Conservation (phyloP, 2,797 vertebrate species). For the Rhinatrema bivittatum region DNA sequence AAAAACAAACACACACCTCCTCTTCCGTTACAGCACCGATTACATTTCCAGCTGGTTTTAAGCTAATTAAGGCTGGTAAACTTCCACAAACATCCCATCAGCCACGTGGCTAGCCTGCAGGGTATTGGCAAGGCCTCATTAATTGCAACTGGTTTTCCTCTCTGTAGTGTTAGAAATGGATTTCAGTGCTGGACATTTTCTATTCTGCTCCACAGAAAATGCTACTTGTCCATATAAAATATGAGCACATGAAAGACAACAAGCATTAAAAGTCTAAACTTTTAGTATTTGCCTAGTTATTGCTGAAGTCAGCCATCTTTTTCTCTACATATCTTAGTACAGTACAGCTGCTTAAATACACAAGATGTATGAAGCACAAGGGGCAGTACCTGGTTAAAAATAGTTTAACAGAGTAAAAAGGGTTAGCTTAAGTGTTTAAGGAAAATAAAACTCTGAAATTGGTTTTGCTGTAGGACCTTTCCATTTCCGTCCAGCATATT, state of each 20-base stretch:
- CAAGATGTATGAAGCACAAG: constrained; percentile 60
- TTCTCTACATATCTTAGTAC: constrained; percentile 72
- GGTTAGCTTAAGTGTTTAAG: no score
- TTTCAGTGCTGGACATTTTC: constrained; percentile 48
- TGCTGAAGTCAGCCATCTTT: constrained; percentile 69
- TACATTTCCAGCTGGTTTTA: no score
- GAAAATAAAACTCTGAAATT: constrained; percentile 57
- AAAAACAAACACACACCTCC: no score
- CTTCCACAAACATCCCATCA: no score
- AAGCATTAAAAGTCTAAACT: constrained; percentile 55
- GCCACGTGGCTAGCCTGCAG: constrained; percentile 32
- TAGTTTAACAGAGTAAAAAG: no score
- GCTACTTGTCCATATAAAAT: constrained; percentile 55
- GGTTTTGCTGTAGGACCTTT: constrained; percentile 56
- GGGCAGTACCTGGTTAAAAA: constrained; percentile 57
- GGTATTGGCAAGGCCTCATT: constrained; percentile 25
- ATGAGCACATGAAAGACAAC: constrained; percentile 56
- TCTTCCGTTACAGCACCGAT: no score
- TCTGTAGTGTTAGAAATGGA: constrained; percentile 25
- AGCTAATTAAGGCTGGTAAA: no score
- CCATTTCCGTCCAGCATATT: constrained; percentile 59
- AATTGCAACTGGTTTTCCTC: constrained; percentile 26
- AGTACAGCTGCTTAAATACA: constrained; percentile 68
- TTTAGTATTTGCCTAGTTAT: constrained; percentile 70
- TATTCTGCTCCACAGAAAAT: constrained; percentile 47